Percentiles rank a stretch among this genome's conserved stretches.
phyloP scores from a whole-genome alignment of 2,888 invertebrate species.

The Epiblema foenella region DNA sequence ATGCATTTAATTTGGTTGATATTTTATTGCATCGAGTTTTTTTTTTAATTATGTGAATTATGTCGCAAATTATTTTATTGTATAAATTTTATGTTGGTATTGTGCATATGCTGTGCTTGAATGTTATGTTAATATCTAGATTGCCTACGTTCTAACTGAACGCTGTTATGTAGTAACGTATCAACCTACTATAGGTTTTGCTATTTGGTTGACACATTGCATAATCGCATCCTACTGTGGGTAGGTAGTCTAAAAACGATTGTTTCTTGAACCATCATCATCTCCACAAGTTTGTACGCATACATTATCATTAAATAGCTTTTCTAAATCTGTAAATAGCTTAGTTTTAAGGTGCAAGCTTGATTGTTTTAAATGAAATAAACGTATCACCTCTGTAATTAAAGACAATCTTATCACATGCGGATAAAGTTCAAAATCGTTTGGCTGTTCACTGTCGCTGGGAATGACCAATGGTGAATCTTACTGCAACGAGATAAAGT shows the following conservation, averaged over 20 bases:
- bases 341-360: conserved; percentile 35
- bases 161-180: too few relatives aligned
- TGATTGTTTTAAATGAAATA: conserved; percentile 25
- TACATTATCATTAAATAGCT: conserved; percentile 31
- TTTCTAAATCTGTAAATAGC: conserved; percentile 43
- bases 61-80: too few relatives aligned
- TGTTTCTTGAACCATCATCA: not conserved
- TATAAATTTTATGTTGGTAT: not conserved
- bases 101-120: not conserved
- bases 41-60: too few relatives aligned
- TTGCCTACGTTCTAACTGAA: too few relatives aligned
- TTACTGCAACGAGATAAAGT: too few relatives aligned
- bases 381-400: not conserved
- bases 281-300: not conserved
- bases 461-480: too few relatives aligned
- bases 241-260: not conserved
- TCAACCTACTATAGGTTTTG: too few relatives aligned
- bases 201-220: too few relatives aligned
- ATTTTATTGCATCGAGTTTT: too few relatives aligned
- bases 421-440: not conserved
- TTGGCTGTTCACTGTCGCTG: not conserved
- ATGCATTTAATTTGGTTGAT: too few relatives aligned
- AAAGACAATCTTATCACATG: not conserved
- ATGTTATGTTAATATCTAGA: too few relatives aligned
- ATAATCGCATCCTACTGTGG: too few relatives aligned